A percentile compares a stretch with the other conserved stretches of the same genome.
Evolutionary conservation across 2,797 vertebrate species (phyloP).

Genomic region (Microchirus variegatus): DNA sequence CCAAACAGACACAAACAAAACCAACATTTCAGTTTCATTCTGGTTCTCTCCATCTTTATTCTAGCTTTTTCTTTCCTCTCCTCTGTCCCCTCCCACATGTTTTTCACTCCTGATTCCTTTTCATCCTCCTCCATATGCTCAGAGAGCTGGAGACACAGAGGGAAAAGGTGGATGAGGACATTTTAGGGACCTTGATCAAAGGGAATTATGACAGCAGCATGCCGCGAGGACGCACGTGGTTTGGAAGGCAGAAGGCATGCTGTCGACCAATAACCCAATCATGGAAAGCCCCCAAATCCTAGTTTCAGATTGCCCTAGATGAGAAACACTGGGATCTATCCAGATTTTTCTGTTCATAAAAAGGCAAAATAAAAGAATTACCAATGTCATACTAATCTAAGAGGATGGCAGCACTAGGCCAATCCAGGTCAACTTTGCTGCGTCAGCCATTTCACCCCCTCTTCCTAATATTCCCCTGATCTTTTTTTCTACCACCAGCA

Average conservation of each 20-base stretch:
- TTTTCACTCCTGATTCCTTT: constrained; percentile 22
- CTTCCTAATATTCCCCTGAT: constrained; percentile 4
- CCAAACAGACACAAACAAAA: neutral
- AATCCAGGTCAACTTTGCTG: neutral
- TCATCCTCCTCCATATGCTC: constrained; percentile 44
- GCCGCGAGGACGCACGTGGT: constrained; percentile 27
- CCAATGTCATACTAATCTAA: constrained; percentile 24
- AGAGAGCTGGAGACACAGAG: constrained; percentile 12
- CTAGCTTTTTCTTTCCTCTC: neutral
- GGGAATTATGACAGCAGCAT: constrained; percentile 41
- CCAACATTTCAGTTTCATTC: constrained; percentile 2
- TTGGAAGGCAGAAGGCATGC: constrained; percentile 4
- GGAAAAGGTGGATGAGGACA: neutral
- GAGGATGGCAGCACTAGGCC: constrained; percentile 33
- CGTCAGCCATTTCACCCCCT: constrained; percentile 4
- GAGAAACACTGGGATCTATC: constrained; percentile 3
- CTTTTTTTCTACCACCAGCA: neutral
- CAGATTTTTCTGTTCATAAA: neutral
- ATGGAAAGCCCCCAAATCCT: constrained; percentile 22
- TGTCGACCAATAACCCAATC: neutral
- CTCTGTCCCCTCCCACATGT: constrained; percentile 36
- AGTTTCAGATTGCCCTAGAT: neutral
- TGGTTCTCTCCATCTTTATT: constrained; percentile 10
- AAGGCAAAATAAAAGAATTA: too few relatives aligned
- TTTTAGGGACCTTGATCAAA: constrained; percentile 38